These are phyloP conservation scores for Heliconius eleuchia DNA, from an alignment of 1,140 invertebrate species.

Conservation along the genomic window DNA sequence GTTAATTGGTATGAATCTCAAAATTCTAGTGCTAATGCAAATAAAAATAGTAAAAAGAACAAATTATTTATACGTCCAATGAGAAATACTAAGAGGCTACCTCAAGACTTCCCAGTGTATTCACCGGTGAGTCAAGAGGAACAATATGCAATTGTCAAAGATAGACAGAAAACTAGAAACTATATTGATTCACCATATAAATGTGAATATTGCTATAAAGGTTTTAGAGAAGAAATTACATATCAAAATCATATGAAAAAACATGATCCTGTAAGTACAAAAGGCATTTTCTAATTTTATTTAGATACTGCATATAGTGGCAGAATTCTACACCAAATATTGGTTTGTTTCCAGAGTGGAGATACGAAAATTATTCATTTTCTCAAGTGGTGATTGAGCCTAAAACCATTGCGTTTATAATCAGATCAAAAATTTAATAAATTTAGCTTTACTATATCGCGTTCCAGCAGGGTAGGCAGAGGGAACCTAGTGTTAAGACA, in stretches of 20 bases:
- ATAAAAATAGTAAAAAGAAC: slow-evolving; percentile 42
- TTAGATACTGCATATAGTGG: no score
- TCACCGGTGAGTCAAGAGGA: slow-evolving; percentile 62
- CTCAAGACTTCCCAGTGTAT: slow-evolving; percentile 61
- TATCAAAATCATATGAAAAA: slow-evolving; percentile 72
- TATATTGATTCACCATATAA: slow-evolving; percentile 64
- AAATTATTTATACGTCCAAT: slow-evolving; percentile 42
- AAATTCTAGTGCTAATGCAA: slow-evolving; percentile 49
- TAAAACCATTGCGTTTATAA: no score
- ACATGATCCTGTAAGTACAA: slow-evolving; percentile 66
- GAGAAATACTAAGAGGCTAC: slow-evolving; percentile 50
- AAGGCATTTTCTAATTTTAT: no score
- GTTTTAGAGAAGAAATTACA: slow-evolving; percentile 57
- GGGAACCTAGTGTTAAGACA: no score
- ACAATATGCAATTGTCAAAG: slow-evolving; percentile 58
- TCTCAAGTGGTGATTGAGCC: no score
- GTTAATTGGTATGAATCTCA: slow-evolving; percentile 51
- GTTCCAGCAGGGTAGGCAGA: no score
- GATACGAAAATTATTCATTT: no score
- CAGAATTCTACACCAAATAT: no score
- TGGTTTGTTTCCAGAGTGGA: no score
- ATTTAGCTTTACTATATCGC: no score
- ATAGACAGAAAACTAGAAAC: slow-evolving; percentile 59
- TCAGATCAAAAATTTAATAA: no score
- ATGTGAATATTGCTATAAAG: slow-evolving; percentile 64